phyloP scores from a whole-genome alignment of 2,888 invertebrate species.

The Silvanus unidentatus region DNA sequence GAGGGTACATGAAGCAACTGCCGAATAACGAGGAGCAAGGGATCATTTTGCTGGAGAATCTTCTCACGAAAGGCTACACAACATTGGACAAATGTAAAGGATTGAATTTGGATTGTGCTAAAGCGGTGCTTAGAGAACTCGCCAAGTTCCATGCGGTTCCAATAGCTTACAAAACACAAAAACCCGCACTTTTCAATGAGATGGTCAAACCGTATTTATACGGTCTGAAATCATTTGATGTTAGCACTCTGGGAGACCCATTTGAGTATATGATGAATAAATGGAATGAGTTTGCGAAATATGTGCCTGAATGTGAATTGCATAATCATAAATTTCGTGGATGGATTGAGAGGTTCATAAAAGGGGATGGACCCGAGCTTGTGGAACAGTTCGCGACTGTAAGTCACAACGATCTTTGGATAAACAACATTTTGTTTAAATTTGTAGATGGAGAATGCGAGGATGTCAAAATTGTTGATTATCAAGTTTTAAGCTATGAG shows the following conservation, averaged over 20 bases:
- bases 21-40: constrained; percentile 51
- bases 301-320: no score
- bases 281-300: no score
- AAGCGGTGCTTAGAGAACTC: constrained; percentile 42
- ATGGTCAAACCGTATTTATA: constrained; percentile 28
- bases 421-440: constrained; percentile 53
- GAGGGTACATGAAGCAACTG: constrained; percentile 32
- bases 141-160: constrained; percentile 51
- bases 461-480: constrained; percentile 29
- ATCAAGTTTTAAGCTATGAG: constrained; percentile 25
- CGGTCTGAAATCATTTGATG: no score
- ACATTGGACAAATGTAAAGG: constrained; percentile 43
- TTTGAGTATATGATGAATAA: no score
- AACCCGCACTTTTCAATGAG: constrained; percentile 38
- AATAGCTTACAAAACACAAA: constrained; percentile 46
- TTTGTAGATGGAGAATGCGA: constrained; percentile 22
- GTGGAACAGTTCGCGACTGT: constrained; percentile 48
- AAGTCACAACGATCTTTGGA: constrained; percentile 54
- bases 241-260: no score
- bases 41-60: constrained; percentile 50
- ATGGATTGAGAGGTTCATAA: neutral
- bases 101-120: constrained; percentile 46
- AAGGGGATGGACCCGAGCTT: neutral
- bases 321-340: no score
- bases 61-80: no score